These are phyloP conservation scores for Intellagama lesueurii DNA, from an alignment of 2,797 vertebrate species.

Conservation along the genomic window DNA sequence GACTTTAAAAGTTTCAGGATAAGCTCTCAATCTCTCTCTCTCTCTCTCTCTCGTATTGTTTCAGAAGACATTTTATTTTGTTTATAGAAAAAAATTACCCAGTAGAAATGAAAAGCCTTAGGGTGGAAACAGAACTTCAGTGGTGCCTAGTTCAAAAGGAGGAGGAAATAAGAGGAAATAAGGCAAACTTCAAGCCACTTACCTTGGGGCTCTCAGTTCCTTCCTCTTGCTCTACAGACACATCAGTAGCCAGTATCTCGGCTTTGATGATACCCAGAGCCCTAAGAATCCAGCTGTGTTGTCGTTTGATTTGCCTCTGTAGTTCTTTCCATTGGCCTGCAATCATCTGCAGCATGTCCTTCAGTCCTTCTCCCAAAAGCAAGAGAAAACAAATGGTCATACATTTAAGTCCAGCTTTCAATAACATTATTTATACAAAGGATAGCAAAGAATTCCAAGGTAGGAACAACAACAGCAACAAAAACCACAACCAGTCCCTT, in stretches of 20 bases:
- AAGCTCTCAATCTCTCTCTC: not conserved
- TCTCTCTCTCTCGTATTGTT: constrained; percentile 73
- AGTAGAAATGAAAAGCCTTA: constrained; percentile 83
- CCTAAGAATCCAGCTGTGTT: constrained; percentile 96
- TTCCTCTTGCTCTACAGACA: constrained; percentile 80
- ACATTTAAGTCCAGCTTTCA: constrained; percentile 44
- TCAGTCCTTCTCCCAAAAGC: constrained; percentile 86
- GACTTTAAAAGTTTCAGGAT: constrained; percentile 75
- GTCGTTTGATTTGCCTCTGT: constrained; percentile 95
- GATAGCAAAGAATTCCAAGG: constrained; percentile 51
- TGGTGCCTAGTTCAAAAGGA: constrained; percentile 82
- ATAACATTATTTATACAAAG: constrained; percentile 43
- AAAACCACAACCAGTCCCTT: not conserved
- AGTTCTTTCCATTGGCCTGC: constrained; percentile 95
- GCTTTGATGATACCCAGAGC: constrained; percentile 93
- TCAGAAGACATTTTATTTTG: constrained; percentile 76
- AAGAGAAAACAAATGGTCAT: constrained; percentile 59
- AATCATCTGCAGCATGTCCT: constrained; percentile 95
- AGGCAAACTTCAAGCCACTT: constrained; percentile 79
- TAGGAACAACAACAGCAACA: constrained; percentile 18
- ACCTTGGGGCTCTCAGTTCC: constrained; percentile 86
- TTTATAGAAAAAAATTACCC: constrained; percentile 82
- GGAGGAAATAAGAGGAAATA: constrained; percentile 80
- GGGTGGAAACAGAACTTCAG: constrained; percentile 83
- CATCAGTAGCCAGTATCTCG: constrained; percentile 88